Base-by-base conservation (phyloP, 2,113 vertebrate genomes). In the Oncorhynchus keta region DNA sequence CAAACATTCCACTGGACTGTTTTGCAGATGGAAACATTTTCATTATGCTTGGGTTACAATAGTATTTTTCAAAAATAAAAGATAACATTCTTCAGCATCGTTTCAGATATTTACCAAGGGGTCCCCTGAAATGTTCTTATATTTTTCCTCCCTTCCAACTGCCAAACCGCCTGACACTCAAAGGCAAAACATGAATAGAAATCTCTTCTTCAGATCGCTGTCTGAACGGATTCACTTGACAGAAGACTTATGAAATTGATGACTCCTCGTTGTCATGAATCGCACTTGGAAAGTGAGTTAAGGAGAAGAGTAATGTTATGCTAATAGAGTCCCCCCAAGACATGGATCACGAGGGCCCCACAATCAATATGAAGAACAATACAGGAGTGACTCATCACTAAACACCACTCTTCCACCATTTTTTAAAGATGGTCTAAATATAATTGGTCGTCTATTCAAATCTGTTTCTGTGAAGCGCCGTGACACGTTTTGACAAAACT, bases 281-380 rank as follows among this genome's bases (percentile, higher is more conserved):
- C 72, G 70, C 72, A 76, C 77, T 73, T 16, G 24, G 73, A 73
- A 68, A 76, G 55, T 68, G 68, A 79, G 73, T 68, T 51, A 30
- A 22, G 76, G 51, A 72, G 68, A 48, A 7, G 45, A 72, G 26
- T 81, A 55, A 81, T 79, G 64, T 80, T 79, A 86, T 89, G 86
- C 70, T 88, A 87, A 89, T 85, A n/a, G 61, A 9, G 67, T 84
- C 84, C 74, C 74, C 74, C 24, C n/a, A 69, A 75, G 74, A 79
- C 73, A 26, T 45, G 8, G 39, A 72, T 74, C 64, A 67, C 55
- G 81, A 76, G 5, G 64, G 78, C 78, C 16, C 81, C 80, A 79
- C 75, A 81, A 74, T 82, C 69, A 75, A 72, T 66, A 45, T 18
- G 8, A 16, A 80, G 28, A 82, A 70, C 22, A 85, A 80, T 49